phyloP scores from a whole-genome alignment of 2,113 vertebrate genomes.

The Climacteris rufus region DNA sequence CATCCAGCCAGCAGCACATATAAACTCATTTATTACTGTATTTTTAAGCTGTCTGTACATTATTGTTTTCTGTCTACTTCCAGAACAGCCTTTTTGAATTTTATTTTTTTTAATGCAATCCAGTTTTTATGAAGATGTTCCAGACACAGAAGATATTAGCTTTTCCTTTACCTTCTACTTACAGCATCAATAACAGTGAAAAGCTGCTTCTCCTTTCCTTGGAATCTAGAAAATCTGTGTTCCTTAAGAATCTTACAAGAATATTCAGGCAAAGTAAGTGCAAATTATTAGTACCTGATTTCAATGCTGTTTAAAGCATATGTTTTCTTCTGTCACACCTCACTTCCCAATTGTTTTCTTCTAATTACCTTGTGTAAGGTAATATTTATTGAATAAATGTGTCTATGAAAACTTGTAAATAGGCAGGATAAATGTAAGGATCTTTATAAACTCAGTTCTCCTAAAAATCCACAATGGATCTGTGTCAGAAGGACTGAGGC shows the following conservation, averaged over 20 bases:
- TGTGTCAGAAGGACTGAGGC: neutral
- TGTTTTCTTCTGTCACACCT: neutral
- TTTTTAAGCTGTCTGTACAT: neutral
- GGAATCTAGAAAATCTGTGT: neutral
- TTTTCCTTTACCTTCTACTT: neutral
- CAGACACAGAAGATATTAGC: neutral
- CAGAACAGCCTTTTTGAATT: neutral
- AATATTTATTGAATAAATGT: neutral
- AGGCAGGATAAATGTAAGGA: neutral
- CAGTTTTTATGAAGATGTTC: neutral
- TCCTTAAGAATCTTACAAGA: neutral
- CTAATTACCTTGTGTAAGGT: neutral
- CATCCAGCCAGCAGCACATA: neutral
- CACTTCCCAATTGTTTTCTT: neutral
- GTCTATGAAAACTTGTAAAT: neutral
- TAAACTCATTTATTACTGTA: neutral
- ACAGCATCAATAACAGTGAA: neutral
- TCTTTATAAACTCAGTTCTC: neutral
- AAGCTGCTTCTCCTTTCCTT: neutral
- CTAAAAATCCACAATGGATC: neutral
- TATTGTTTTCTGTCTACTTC: neutral
- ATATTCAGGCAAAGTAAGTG: neutral
- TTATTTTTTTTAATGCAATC: neutral
- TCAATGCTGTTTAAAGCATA: neutral
- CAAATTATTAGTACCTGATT: neutral